phyloP scores from a whole-genome alignment of 2,888 invertebrate genomes.

The Spodoptera littoralis region DNA sequence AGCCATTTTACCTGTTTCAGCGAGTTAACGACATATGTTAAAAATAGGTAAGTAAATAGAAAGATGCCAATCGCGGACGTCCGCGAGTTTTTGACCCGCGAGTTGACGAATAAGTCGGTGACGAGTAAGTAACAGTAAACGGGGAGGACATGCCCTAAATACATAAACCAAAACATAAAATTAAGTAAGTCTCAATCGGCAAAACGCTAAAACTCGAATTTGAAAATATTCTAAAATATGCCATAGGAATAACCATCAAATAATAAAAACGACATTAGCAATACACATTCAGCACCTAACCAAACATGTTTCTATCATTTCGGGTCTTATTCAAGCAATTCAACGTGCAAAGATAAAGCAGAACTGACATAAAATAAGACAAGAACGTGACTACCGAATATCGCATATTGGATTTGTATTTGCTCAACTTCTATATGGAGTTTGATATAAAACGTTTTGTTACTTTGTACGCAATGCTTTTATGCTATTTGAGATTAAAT shows the following conservation, averaged over 20 bases:
- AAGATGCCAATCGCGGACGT: no score
- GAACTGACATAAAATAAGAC: constrained; percentile 52
- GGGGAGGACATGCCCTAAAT: no score
- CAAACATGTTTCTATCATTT: constrained; percentile 38
- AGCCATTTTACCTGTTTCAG: no score
- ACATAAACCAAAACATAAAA: no score
- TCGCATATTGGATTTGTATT: constrained; percentile 44
- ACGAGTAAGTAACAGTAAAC: no score
- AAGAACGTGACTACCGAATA: constrained; percentile 44
- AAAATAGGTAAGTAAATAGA: no score
- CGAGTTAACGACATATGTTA: no score
- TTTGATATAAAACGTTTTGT: constrained; percentile 42
- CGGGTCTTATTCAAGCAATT: constrained; percentile 42
- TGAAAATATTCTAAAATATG: constrained; percentile 5
- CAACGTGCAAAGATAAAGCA: constrained; percentile 48
- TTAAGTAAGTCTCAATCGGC: no score
- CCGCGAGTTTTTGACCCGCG: no score
- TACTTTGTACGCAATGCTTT: no score
- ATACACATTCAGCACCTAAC: constrained; percentile 15
- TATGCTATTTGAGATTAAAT: not conserved
- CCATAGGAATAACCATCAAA: constrained; percentile 20
- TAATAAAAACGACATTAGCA: constrained; percentile 21
- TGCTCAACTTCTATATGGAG: constrained; percentile 42
- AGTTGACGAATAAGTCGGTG: no score
- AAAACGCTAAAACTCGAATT: no score